A percentile compares a stretch with the other conserved stretches of the same genome.
Evolutionary conservation across 2,888 invertebrate species (phyloP).

Genomic region (Eupithecia tripunctaria): DNA sequence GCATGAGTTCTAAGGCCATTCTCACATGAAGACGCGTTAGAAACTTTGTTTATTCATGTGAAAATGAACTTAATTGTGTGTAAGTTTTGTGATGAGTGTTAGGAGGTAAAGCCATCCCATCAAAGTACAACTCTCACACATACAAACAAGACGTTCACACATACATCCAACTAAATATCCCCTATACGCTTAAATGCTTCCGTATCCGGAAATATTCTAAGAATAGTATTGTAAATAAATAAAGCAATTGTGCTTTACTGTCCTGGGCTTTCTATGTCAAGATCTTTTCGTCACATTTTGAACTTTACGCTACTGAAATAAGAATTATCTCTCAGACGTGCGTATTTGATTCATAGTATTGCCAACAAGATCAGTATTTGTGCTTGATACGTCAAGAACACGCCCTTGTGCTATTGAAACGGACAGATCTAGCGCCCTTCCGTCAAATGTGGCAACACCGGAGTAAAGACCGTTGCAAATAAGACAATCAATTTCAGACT

Average conservation of each 20-base stretch:
- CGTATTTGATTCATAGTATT: conserved; percentile 10
- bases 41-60: conserved; percentile 2
- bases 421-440: conserved; percentile 22
- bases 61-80: neutral
- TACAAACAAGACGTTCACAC: conserved; percentile 37
- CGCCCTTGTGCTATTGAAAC: conserved; percentile 22
- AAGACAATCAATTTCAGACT: conserved; percentile 14
- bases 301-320: conserved; percentile 14
- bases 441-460: neutral
- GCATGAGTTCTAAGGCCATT: neutral
- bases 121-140: conserved; percentile 26
- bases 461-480: conserved; percentile 2
- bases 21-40: neutral
- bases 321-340: neutral
- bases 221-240: conserved; percentile 58
- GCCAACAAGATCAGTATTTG: conserved; percentile 22
- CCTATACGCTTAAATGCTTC: conserved; percentile 74
- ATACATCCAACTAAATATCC: conserved; percentile 60
- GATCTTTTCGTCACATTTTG: conserved; percentile 16
- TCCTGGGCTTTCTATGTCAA: conserved; percentile 7
- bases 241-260: conserved; percentile 41
- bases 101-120: conserved; percentile 27
- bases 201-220: conserved; percentile 55
- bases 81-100: conserved; percentile 5
- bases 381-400: conserved; percentile 24